phyloP scores from a whole-genome alignment of 2,888 invertebrate genomes.

The Germaria angustata region DNA sequence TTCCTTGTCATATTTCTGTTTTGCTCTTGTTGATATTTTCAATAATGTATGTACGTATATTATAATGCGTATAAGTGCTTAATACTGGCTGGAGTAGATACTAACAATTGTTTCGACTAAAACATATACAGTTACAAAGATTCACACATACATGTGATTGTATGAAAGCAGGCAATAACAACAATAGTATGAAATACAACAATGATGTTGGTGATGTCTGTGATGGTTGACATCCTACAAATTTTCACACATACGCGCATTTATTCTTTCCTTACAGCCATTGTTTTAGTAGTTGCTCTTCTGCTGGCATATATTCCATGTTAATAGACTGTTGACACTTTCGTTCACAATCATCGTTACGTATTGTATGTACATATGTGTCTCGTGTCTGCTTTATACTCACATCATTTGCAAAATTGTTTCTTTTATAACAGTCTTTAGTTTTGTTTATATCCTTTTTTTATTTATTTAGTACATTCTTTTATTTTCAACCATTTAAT shows the following conservation, averaged over 20 bases:
- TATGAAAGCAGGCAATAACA: neutral
- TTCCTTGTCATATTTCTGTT: conserved; percentile 1
- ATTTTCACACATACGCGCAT: conserved; percentile 13
- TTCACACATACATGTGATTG: neutral
- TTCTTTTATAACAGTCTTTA: conserved; percentile 41
- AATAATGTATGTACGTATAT: conserved; percentile 43
- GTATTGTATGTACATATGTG: neutral
- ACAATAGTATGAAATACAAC: neutral
- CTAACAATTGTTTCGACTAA: conserved; percentile 38
- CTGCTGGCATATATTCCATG: conserved; percentile 48
- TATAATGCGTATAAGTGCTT: conserved; percentile 54
- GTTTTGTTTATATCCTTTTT: conserved; percentile 40
- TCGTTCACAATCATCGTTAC: conserved; percentile 1
- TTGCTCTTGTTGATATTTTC: conserved; percentile 42
- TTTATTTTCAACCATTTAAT: conserved; percentile 32
- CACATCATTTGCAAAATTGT: conserved; percentile 60
- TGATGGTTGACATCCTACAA: conserved; percentile 33
- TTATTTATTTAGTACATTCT: conserved; percentile 41
- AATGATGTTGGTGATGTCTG: conserved; percentile 22
- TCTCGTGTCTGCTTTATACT: conserved; percentile 22
- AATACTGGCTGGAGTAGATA: conserved; percentile 46
- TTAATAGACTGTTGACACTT: conserved; percentile 62
- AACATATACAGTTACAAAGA: neutral
- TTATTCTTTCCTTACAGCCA: neutral
- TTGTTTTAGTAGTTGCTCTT: conserved; percentile 44